Percentiles rank a stretch among this genome's conserved stretches.
Conservation (phyloP, 2,888 invertebrate species). For the Harpalus rufipes region DNA sequence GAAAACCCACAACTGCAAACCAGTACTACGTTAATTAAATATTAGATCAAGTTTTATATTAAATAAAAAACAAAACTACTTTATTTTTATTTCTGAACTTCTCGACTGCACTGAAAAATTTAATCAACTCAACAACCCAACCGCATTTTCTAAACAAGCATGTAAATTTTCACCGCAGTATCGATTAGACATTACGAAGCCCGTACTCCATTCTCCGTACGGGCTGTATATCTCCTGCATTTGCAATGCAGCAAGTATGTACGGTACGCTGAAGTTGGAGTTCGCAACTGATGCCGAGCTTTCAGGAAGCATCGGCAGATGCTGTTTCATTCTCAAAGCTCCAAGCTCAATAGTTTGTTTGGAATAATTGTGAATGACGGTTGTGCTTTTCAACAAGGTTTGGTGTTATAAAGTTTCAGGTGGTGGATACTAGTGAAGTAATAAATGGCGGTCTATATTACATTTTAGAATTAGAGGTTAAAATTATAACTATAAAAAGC, state of each 20-base stretch:
- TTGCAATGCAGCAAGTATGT: not conserved
- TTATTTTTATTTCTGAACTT: not conserved
- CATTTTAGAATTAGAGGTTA: no score
- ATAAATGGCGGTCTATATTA: not conserved
- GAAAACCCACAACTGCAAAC: no score
- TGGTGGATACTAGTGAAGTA: not conserved
- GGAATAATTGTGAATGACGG: slow-evolving; percentile 30
- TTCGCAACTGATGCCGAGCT: slow-evolving; percentile 15
- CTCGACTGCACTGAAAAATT: not conserved
- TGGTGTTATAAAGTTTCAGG: not conserved
- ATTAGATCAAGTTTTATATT: not conserved
- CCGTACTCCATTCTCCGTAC: slow-evolving; percentile 7
- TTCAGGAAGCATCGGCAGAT: slow-evolving; percentile 7
- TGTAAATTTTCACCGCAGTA: slow-evolving; percentile 13
- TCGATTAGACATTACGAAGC: slow-evolving; percentile 25
- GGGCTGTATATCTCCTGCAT: not conserved
- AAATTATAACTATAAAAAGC: no score
- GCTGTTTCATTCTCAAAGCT: slow-evolving; percentile 27
- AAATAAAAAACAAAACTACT: not conserved
- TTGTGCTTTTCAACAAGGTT: not conserved
- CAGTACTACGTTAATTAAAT: no score
- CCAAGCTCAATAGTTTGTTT: slow-evolving; percentile 12
- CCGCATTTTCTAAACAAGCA: slow-evolving; percentile 23
- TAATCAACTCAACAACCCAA: slow-evolving; percentile 8
- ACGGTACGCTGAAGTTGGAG: not conserved